Conservation (phyloP, 2,797 vertebrate genomes). For the Dicrostonyx torquatus region DNA sequence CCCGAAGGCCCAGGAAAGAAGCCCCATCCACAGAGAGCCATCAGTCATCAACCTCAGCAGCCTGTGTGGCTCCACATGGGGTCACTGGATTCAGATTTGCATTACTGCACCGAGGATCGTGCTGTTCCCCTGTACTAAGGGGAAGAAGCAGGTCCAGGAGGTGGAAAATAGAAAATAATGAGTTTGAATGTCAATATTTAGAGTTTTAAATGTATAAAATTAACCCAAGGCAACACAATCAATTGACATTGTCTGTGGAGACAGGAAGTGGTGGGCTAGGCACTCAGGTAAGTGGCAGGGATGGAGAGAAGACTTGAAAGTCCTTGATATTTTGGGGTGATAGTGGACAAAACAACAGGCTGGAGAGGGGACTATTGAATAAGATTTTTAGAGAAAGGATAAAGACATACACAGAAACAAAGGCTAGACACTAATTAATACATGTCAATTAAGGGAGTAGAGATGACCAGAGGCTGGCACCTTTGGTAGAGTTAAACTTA, state of each 20-base stretch:
- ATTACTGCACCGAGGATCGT: background rate
- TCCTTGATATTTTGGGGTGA: background rate
- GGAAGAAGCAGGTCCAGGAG: background rate
- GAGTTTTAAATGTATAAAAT: conserved; percentile 37
- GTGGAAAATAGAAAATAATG: conserved; percentile 14
- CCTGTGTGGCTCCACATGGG: background rate
- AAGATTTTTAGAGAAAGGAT: background rate
- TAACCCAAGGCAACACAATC: background rate
- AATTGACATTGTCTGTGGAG: background rate
- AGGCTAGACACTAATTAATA: background rate
- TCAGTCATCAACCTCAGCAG: background rate
- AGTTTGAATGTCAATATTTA: conserved; percentile 14
- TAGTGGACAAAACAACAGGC: background rate
- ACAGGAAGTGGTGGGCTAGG: background rate
- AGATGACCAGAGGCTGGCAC: background rate
- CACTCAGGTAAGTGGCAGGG: background rate
- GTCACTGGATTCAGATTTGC: conserved; percentile 16
- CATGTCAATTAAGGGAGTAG: background rate
- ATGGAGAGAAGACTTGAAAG: background rate
- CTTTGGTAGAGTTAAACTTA: background rate
- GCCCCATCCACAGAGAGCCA: background rate
- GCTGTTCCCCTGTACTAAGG: background rate
- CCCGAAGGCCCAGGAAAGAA: background rate
- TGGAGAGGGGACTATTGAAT: background rate
- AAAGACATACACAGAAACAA: background rate